Base-by-base conservation (phyloP, 2,888 invertebrate species). In the Siphonodentalium dalli region DNA sequence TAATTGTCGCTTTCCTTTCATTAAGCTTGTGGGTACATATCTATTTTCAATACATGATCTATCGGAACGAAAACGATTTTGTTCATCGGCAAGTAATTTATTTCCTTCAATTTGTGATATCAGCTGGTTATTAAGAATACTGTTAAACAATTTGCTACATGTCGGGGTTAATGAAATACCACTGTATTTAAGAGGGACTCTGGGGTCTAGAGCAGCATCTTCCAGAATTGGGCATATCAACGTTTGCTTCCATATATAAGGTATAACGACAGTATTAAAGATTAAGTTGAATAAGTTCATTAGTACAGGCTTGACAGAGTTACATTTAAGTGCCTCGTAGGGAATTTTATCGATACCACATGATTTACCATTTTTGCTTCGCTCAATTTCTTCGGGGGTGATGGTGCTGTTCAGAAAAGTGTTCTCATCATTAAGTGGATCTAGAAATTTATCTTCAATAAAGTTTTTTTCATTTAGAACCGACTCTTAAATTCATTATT, bases 241-340 rank as follows among this genome's bases (percentile, higher is more conserved):
- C n/a, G 42, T 15, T 27, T 42, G 26, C 7, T 29, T 23, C 42
- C 42, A 42, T 18, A 28, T 24, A 13, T 26, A 42, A 28, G 42
- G 42, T 21, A 42, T 42, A 24, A 42, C 13, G 11, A 26, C 29
- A n/a, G 42, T 26, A 20, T 24, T 28, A 42, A 42, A 28, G n/a
- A 42, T 28, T 11, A 23, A 26, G 27, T 28, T 13, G 28, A 41
- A 41, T n/a, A 41, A 24, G 7, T n/a, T 6, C n/a, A 27, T 21
- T 7, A 41, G 7, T 7, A 28, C 28, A 13, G 8, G 20, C 13
- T 15, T 26, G n/a, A 41, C 20, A 20, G 42, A 26, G 6, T n/a
- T 6, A 15, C 20, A 23, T 42, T 42, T 42, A 21, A 42, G 26
- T 11, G 28, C 26, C n/a, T n/a, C 7, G 18, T 42, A 28, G 26